These are phyloP conservation scores for Ceratosolen solmsi DNA, from an alignment of 1,140 invertebrate species.

Conservation along the genomic window DNA sequence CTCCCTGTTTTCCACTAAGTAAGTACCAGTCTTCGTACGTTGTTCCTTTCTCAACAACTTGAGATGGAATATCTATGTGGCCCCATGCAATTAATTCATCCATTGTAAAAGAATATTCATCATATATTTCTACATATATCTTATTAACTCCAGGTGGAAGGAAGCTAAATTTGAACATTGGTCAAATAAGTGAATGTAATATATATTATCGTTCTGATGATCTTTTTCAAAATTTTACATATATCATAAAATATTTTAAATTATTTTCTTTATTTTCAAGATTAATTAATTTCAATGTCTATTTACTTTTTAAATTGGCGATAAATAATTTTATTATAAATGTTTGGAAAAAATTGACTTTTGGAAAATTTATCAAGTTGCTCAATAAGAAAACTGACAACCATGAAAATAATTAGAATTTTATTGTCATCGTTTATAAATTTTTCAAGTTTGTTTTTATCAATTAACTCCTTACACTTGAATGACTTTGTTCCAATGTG, in stretches of 20 bases:
- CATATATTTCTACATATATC: slow-evolving; percentile 95
- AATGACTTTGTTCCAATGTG: slow-evolving; percentile 94
- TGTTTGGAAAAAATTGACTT: too few species aligned
- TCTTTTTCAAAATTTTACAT: not conserved
- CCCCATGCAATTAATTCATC: slow-evolving; percentile 97
- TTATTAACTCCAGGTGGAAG: slow-evolving; percentile 90
- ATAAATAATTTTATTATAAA: too few species aligned
- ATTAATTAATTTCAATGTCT: not conserved
- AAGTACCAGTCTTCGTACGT: slow-evolving; percentile 96
- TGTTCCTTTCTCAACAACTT: slow-evolving; percentile 85
- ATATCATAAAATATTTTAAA: not conserved
- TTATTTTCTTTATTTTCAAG: not conserved
- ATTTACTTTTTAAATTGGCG: not conserved
- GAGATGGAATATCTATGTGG: slow-evolving; percentile 86
- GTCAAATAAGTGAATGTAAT: not conserved
- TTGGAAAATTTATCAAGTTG: too few species aligned
- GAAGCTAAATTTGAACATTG: slow-evolving; percentile 76
- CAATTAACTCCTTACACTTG: slow-evolving; percentile 91
- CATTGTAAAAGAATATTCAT: slow-evolving; percentile 96
- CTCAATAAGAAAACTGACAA: not conserved
- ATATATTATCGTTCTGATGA: not conserved
- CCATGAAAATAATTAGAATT: not conserved
- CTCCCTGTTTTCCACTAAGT: slow-evolving; percentile 93
- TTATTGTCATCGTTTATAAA: too few species aligned
- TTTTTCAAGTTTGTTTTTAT: too few species aligned